Evolutionary conservation across 2,797 vertebrate species (phyloP).

Genomic region (Orestias chungarensis): DNA sequence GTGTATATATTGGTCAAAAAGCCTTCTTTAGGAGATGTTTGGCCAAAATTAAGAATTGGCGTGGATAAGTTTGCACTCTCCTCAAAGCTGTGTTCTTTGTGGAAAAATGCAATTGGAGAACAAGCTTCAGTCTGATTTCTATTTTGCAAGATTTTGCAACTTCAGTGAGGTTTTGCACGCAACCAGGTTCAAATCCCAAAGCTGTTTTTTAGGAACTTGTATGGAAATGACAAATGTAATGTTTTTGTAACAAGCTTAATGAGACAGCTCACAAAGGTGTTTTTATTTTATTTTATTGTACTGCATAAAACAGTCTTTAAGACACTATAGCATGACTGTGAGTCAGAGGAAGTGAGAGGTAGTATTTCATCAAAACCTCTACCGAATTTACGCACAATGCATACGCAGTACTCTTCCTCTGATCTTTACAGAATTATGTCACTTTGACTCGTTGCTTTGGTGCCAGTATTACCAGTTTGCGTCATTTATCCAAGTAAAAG

Average conservation of each 20-base stretch:
- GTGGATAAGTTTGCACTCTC: neutral
- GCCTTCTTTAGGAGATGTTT: constrained; percentile 3
- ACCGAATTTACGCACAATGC: constrained; percentile 23
- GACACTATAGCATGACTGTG: constrained; percentile 31
- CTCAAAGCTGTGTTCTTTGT: neutral
- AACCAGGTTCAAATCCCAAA: constrained; percentile 11
- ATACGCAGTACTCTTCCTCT: constrained; percentile 38
- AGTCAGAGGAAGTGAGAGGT: constrained; percentile 72
- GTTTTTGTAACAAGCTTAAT: too few relatives aligned
- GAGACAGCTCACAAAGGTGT: too few relatives aligned
- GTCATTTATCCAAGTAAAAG: constrained; percentile 40
- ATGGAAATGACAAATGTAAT: neutral
- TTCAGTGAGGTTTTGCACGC: constrained; percentile 11
- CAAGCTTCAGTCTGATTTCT: neutral
- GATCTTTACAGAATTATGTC: constrained; percentile 53
- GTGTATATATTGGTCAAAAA: neutral
- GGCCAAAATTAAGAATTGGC: constrained; percentile 1
- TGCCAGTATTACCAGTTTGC: constrained; percentile 32
- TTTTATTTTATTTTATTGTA: constrained; percentile 9
- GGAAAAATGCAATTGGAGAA: neutral
- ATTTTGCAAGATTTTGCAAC: constrained; percentile 19
- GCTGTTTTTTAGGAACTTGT: neutral
- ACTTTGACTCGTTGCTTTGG: constrained; percentile 23
- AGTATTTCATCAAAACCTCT: constrained; percentile 27
- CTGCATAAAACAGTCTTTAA: neutral